These are phyloP conservation scores for Actinia equina DNA, from an alignment of 64 coral and sea anemone species.

Conservation along the genomic window DNA sequence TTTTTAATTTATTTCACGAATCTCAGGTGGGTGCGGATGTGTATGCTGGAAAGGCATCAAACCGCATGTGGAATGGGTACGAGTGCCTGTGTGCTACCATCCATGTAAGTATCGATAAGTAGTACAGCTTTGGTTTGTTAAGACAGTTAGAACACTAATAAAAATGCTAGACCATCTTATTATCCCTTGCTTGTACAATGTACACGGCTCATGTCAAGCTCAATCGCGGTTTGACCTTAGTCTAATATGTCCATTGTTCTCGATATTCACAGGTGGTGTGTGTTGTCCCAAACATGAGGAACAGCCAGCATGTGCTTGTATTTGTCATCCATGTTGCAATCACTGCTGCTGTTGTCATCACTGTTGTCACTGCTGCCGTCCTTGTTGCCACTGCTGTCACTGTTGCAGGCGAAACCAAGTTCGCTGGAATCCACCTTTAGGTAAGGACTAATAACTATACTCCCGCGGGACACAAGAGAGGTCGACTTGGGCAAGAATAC, in stretches of 20 bases:
- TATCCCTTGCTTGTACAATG: too few relatives aligned
- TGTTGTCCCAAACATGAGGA: slow-evolving; percentile 39
- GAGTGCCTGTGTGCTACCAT: slow-evolving; percentile 53
- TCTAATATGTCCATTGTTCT: background rate
- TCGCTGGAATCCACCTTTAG: slow-evolving; percentile 8
- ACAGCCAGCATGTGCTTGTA: slow-evolving; percentile 15
- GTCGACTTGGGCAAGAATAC: too few relatives aligned
- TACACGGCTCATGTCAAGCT: too few relatives aligned
- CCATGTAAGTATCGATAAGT: slow-evolving; percentile 70
- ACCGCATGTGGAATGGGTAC: slow-evolving; percentile 59
- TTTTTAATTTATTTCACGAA: too few relatives aligned
- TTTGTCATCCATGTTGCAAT: slow-evolving; percentile 30
- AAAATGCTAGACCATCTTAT: too few relatives aligned
- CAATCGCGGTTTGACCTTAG: too few relatives aligned
- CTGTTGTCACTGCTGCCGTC: slow-evolving; percentile 19
- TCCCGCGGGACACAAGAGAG: background rate
- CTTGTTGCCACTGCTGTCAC: slow-evolving; percentile 51
- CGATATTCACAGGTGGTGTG: slow-evolving; percentile 19
- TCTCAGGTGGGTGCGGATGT: slow-evolving; percentile 4
- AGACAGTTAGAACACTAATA: too few relatives aligned
- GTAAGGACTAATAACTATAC: background rate
- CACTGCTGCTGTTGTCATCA: slow-evolving; percentile 23
- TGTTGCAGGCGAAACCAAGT: slow-evolving; percentile 22
- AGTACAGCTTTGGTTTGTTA: background rate
- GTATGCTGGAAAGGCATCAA: slow-evolving; percentile 58